phyloP scores from a whole-genome alignment of 2,113 vertebrate genomes.

The Nycticryphes semicollaris region DNA sequence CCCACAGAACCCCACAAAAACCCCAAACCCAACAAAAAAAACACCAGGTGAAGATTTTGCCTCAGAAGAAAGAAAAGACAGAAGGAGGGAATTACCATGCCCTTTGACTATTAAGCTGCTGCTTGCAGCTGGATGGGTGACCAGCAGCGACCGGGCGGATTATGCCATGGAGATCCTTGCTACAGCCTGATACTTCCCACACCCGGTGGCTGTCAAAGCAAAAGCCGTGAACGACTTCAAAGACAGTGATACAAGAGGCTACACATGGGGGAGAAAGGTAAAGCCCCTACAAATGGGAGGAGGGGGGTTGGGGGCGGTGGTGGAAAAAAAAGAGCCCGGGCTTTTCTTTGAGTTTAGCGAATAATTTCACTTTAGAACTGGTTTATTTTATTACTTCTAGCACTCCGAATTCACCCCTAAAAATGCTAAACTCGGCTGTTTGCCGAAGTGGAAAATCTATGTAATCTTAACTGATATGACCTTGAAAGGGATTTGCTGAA shows the following conservation, averaged over 20 bases:
- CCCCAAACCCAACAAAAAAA: background rate
- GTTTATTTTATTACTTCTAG: constrained; percentile 34
- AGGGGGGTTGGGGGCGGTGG: background rate
- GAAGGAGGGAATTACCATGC: constrained; percentile 81
- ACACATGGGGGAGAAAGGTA: constrained; percentile 54
- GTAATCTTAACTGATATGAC: constrained; percentile 71
- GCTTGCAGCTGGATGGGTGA: constrained; percentile 74
- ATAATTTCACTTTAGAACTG: background rate
- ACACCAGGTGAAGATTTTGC: constrained; percentile 81
- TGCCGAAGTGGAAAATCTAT: constrained; percentile 55
- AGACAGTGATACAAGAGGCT: constrained; percentile 56
- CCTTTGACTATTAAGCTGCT: constrained; percentile 78
- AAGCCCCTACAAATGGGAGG: background rate
- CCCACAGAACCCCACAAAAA: no score
- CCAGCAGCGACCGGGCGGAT: constrained; percentile 65
- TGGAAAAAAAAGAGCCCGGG: background rate
- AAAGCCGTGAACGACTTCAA: constrained; percentile 58
- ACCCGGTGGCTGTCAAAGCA: constrained; percentile 63
- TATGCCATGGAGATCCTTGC: constrained; percentile 49
- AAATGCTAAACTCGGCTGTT: constrained; percentile 37
- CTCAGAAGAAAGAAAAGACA: constrained; percentile 77
- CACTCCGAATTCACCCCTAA: background rate
- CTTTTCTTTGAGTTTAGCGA: constrained; percentile 27
- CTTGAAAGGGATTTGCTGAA: constrained; percentile 80
- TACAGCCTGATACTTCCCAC: constrained; percentile 63